Conservation (phyloP, 2,797 vertebrate species). For the Sus cebifrons region DNA sequence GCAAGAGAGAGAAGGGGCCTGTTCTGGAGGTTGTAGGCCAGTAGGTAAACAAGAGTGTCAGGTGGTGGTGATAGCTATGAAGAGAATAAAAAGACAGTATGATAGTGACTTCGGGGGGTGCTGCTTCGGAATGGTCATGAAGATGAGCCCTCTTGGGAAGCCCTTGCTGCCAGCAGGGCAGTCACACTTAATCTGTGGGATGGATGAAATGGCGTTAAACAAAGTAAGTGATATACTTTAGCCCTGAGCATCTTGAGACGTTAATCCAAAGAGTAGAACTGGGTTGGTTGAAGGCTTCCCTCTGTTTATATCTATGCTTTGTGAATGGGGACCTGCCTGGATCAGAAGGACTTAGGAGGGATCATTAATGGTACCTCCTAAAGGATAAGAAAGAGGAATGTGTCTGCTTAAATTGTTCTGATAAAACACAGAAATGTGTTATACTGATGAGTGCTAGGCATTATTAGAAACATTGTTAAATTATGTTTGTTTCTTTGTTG, state of each 20-base stretch:
- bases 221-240: conserved; percentile 60
- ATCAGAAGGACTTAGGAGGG: not conserved
- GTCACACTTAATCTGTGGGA: conserved; percentile 50
- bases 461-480: not conserved
- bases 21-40: conserved; percentile 11
- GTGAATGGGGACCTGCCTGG: not conserved
- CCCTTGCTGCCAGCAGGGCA: not conserved
- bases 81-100: not conserved
- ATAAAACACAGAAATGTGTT: not conserved
- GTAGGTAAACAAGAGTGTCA: not conserved
- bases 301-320: conserved; percentile 18
- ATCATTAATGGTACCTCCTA: not conserved
- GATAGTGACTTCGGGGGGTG: not conserved
- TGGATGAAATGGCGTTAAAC: conserved; percentile 9
- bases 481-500: not conserved
- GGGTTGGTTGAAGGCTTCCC: not conserved
- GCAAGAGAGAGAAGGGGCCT: not conserved
- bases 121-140: not conserved
- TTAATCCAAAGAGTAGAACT: conserved; percentile 52
- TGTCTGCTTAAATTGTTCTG: not conserved
- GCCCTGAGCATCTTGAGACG: conserved; percentile 19
- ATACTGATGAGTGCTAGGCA: not conserved
- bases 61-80: not conserved
- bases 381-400: not conserved
- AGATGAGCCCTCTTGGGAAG: not conserved